Evolutionary conservation across 1,140 invertebrate genomes (phyloP), one percentile per base, ranked within the genome.

Genomic region (Diachasma alloeum): DNA sequence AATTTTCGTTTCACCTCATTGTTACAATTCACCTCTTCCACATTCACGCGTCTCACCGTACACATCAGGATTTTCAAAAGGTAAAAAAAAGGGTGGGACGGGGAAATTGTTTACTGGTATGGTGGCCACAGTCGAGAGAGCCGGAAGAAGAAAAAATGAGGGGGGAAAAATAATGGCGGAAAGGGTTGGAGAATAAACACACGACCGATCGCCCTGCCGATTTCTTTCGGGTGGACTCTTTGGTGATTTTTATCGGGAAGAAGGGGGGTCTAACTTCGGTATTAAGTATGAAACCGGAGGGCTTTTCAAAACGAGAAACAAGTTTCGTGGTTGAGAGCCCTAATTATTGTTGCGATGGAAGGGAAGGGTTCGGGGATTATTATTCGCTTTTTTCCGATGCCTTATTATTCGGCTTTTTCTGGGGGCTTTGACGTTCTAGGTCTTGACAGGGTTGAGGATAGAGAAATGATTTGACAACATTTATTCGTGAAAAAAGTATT

Each of bases 261-360:
- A 11, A 31, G 26, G 26, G 59, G 59, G 24, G 59, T 15, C 24
- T 26, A 24, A 66, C 26, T 22, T 63, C 26, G 19, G 26, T 26
- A 26, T 9, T 22, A 26, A 26, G 59, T 31, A 66, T 13, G 31
- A 42, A 42, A 11, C 39, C 10, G 3, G 39, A 42, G 39, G 39
- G 39, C 9, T 31, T 26, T 66, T 66, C 26, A 24, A 66, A 26
- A 59, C 8, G 53, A 59, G 24, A 31, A 66, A 66, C 59, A 66
- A 66, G 59, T 66, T 66, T 66, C 4, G 59, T 66, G 59, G 59
- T 66, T 4, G 59, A 66, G 59, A 66, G 24, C 59, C 59, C 59
- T 66, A 66, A 66, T 66, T 66, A 66, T 66, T 66, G 19, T 31
- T 13, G 0, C 26, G 24, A 66, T 13, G 24, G 13, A 66, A 31